Evolutionary conservation across 2,113 vertebrate genomes (phyloP).

Genomic region (pig (Sus scrofa)): DNA sequence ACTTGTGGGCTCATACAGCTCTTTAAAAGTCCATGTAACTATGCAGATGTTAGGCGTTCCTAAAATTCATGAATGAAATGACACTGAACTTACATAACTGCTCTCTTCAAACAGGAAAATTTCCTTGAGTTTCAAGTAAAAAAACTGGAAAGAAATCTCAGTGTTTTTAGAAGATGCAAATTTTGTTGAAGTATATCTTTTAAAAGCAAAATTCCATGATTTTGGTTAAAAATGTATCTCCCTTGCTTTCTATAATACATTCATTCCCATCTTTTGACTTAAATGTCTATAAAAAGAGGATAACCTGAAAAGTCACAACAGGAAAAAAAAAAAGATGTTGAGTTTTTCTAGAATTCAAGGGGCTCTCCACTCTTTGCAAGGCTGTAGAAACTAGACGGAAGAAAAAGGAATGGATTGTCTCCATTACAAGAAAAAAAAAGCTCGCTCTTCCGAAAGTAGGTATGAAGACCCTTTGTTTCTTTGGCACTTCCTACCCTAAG

Average conservation of each 20-base stretch:
- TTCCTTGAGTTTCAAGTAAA: conserved; percentile 35
- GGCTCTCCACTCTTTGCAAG: background rate
- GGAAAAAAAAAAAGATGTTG: background rate
- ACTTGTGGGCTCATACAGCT: background rate
- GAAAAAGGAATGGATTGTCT: background rate
- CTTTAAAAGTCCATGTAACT: conserved; percentile 26
- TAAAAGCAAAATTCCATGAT: conserved; percentile 11
- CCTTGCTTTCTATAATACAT: background rate
- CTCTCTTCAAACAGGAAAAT: conserved; percentile 35
- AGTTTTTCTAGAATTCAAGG: background rate
- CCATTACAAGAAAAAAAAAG: background rate
- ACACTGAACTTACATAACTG: background rate
- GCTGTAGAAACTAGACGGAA: background rate
- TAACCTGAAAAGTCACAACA: background rate
- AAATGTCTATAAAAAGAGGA: background rate
- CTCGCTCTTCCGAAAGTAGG: background rate
- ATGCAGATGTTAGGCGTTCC: background rate
- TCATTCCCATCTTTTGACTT: background rate
- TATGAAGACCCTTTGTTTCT: conserved; percentile 6
- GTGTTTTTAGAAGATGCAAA: conserved; percentile 10
- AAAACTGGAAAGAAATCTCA: conserved; percentile 47
- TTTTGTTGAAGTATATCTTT: conserved; percentile 42
- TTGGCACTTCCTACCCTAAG: background rate
- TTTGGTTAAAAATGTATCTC: conserved; percentile 10
- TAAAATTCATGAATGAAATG: conserved; percentile 8